Percentiles rank a stretch among this genome's conserved stretches.
Evolutionary conservation across 1,140 invertebrate species (phyloP).

Genomic region (Drosophila pseudoobscura): DNA sequence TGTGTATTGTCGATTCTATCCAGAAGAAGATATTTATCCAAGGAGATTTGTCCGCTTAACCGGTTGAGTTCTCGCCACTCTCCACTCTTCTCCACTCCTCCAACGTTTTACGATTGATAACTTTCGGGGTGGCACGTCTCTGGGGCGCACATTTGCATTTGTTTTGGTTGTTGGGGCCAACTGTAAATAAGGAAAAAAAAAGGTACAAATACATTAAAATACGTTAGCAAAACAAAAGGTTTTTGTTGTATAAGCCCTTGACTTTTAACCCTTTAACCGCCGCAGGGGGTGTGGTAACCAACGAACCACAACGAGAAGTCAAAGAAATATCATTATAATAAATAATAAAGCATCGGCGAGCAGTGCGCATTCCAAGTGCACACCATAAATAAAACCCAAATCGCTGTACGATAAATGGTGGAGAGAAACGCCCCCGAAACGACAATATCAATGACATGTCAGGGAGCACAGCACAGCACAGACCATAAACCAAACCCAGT

Average conservation of each 20-base stretch:
- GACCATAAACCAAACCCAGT: constrained; percentile 35
- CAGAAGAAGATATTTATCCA: constrained; percentile 42
- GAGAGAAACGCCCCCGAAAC: constrained; percentile 32
- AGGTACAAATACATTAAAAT: constrained; percentile 31
- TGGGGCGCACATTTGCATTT: constrained; percentile 74
- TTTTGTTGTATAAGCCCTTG: constrained; percentile 67
- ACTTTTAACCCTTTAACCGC: constrained; percentile 64
- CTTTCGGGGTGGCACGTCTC: constrained; percentile 63
- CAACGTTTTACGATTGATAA: constrained; percentile 58
- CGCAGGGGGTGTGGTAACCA: constrained; percentile 7
- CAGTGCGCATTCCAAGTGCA: constrained; percentile 64
- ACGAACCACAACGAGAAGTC: constrained; percentile 36
- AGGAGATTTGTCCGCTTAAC: constrained; percentile 43
- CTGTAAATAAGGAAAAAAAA: constrained; percentile 52
- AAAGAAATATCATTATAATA: constrained; percentile 34
- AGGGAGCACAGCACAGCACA: not conserved
- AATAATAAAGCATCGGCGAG: constrained; percentile 45
- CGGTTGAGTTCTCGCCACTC: constrained; percentile 60
- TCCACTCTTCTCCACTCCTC: constrained; percentile 31
- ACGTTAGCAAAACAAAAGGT: constrained; percentile 29
- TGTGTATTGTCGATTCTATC: constrained; percentile 47
- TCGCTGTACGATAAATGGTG: constrained; percentile 37
- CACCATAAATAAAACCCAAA: constrained; percentile 66
- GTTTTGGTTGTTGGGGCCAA: constrained; percentile 59
- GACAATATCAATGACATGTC: constrained; percentile 12